Evolutionary conservation across 2,888 invertebrate genomes (phyloP), one percentile per base, ranked within the genome.

Genomic region (Hecatera dysodea): DNA sequence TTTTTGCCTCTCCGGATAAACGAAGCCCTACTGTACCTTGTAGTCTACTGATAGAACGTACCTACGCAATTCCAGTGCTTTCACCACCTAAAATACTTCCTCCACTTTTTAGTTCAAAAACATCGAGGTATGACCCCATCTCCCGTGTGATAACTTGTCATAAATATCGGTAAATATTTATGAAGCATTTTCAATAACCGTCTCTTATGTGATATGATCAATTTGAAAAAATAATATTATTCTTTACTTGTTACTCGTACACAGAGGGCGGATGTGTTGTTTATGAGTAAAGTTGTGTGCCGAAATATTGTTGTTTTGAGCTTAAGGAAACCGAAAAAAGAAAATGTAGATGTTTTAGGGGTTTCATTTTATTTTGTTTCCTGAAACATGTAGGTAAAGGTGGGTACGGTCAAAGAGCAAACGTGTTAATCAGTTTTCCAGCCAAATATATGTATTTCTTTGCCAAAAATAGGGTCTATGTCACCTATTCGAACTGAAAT

Each of bases 121-220:
- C 46, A 72, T 33, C 29, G 24, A 17, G 27, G 24, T 33, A n/a
- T n/a, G n/a, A n/a, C 22, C 29, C 33, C 2, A 46, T n/a, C 19
- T 12, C 7, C 39, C 57, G 48, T 39, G 76, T 55, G 61, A 81
- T 65, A 80, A 62, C 62, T 78, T 62, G 50, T 63, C 53, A 67
- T 67, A 75, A 65, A 67, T 78, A 75, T 75, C n/a, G n/a, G 66
- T 73, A 78, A 57, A 74, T 72, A 75, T 81, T 82, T 78, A 71
- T 62, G 48, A 78, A 64, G 67, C 52, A 81, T 81, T 78, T 81
- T 82, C 79, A 78, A 81, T 82, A 82, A 78, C 68, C 44, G 60
- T 81, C 71, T 78, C 78, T n/a, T n/a, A 69, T 77, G 64, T 65
- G 61, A 81, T 52, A 52, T 73, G 56, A 81, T 80, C 78, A 78